phyloP scores from a whole-genome alignment of 2,113 vertebrate genomes.

The Herpailurus yagouaroundi region DNA sequence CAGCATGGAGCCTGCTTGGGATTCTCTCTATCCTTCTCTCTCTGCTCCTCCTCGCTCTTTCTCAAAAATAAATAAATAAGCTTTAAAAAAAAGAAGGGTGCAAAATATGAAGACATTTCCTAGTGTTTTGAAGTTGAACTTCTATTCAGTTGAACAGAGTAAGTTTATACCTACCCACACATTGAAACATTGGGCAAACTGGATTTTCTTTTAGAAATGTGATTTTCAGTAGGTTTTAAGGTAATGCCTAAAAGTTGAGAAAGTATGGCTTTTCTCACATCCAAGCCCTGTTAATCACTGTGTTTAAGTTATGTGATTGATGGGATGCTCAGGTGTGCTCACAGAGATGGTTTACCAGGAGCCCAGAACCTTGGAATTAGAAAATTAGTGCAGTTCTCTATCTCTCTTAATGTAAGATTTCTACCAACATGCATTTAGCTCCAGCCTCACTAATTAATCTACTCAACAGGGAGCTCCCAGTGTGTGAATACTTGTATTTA shows the following conservation, averaged over 20 bases:
- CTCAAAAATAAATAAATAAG: no score
- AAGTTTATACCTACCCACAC: neutral
- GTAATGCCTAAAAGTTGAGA: neutral
- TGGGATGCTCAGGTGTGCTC: neutral
- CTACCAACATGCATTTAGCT: conserved; percentile 43
- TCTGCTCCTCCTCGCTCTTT: no score
- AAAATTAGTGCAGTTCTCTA: neutral
- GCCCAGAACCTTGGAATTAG: neutral
- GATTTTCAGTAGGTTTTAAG: conserved; percentile 46
- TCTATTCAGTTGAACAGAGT: neutral
- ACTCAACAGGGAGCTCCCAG: neutral
- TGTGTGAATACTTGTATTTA: conserved; percentile 43
- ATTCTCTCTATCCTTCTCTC: no score
- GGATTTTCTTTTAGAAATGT: conserved; percentile 20
- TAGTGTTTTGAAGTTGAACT: neutral
- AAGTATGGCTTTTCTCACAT: neutral
- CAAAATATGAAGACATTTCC: neutral
- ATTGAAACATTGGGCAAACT: conserved; percentile 19
- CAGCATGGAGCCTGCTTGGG: no score
- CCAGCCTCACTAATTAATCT: conserved; percentile 23
- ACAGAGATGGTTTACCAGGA: neutral
- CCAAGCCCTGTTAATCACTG: neutral
- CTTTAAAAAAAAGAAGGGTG: neutral
- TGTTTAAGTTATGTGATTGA: neutral
- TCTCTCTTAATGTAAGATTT: neutral